These are phyloP conservation scores for Calliphora vicina DNA, from an alignment of 1,140 invertebrate species.

Conservation along the genomic window DNA sequence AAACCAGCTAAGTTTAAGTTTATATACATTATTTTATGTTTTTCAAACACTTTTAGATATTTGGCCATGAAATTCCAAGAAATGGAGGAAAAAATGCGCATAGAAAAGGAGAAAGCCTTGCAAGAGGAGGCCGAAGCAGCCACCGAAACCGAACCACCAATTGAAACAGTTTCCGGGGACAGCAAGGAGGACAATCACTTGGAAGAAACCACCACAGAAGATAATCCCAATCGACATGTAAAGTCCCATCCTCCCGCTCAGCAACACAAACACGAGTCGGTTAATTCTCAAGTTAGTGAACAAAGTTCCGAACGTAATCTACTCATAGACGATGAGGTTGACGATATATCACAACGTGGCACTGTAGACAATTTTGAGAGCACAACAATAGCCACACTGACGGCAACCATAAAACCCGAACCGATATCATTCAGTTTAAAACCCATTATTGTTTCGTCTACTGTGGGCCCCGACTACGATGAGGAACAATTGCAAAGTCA, in stretches of 20 bases:
- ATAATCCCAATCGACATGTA: slow-evolving; percentile 37
- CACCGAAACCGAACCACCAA: not conserved
- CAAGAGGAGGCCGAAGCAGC: slow-evolving; percentile 42
- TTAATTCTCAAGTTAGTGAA: slow-evolving; percentile 58
- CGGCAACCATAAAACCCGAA: slow-evolving; percentile 40
- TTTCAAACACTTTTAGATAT: slow-evolving; percentile 67
- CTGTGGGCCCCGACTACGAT: slow-evolving; percentile 37
- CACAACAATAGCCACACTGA: slow-evolving; percentile 46
- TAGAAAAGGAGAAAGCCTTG: slow-evolving; percentile 62
- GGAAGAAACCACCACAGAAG: slow-evolving; percentile 45
- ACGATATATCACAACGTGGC: slow-evolving; percentile 56
- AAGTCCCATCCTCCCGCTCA: slow-evolving; percentile 34
- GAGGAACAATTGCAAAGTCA: slow-evolving; percentile 37
- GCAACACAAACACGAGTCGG: slow-evolving; percentile 48
- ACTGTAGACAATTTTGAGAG: slow-evolving; percentile 51
- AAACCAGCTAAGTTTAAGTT: slow-evolving; percentile 29
- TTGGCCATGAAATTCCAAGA: slow-evolving; percentile 82
- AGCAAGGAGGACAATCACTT: slow-evolving; percentile 29
- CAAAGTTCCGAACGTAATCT: slow-evolving; percentile 60
- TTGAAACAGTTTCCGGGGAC: not conserved
- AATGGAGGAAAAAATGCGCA: slow-evolving; percentile 77
- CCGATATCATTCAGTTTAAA: slow-evolving; percentile 45
- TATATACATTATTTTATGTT: not conserved
- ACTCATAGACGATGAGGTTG: slow-evolving; percentile 58
- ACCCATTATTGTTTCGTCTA: slow-evolving; percentile 47